Evolutionary conservation across 2,888 invertebrate genomes (phyloP).

Genomic region (Microchrysa polita): DNA sequence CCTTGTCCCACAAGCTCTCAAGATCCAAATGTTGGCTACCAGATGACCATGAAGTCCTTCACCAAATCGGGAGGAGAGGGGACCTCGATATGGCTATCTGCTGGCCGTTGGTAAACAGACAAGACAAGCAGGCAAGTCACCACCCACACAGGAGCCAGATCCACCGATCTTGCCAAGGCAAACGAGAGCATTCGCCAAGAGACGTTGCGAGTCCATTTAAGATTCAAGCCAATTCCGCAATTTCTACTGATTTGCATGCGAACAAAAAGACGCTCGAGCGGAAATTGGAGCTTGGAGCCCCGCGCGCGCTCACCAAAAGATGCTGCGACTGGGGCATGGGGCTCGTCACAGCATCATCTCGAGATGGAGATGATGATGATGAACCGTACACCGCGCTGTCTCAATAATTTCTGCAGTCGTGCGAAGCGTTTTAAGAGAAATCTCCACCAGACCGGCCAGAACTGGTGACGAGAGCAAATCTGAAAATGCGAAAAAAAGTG

Average conservation of each 20-base stretch:
- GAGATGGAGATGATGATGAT: constrained; percentile 14
- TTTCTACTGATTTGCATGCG: constrained; percentile 39
- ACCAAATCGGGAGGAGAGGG: not conserved
- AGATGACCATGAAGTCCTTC: constrained; percentile 25
- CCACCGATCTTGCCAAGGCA: constrained; percentile 1
- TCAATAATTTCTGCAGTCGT: constrained; percentile 10
- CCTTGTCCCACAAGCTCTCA: not conserved
- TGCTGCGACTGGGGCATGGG: too few relatives aligned
- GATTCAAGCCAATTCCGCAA: constrained; percentile 14
- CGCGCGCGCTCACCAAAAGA: not conserved
- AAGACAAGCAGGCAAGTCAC: not conserved
- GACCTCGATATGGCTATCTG: too few relatives aligned
- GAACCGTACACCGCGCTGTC: not conserved
- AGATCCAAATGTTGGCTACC: constrained; percentile 3
- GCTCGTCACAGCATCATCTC: not conserved
- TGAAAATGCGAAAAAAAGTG: constrained; percentile 21
- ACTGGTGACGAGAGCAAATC: constrained; percentile 29
- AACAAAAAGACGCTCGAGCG: constrained; percentile 16
- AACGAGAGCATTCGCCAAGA: not conserved
- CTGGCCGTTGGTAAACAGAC: not conserved
- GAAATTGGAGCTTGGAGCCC: constrained; percentile 28
- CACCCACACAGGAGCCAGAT: constrained; percentile 23
- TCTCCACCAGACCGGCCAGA: constrained; percentile 15
- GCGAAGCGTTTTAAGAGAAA: constrained; percentile 43
- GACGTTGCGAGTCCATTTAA: constrained; percentile 1